These are phyloP conservation scores for Brienomyrus longianalis DNA, from an alignment of 2,113 vertebrate genomes.

Conservation along the genomic window DNA sequence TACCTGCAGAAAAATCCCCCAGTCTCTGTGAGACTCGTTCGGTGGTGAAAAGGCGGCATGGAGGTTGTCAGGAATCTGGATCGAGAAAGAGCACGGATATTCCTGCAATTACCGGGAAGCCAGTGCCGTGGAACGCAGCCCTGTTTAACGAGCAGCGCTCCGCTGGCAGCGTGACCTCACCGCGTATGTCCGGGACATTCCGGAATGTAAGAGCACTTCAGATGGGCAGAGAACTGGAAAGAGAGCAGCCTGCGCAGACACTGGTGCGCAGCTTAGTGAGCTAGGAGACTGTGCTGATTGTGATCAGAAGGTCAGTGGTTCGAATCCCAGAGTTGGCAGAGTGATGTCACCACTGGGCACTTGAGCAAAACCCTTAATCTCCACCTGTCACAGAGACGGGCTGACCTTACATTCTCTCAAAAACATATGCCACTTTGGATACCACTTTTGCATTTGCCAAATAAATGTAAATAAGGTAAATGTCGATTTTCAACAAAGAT, in stretches of 20 bases:
- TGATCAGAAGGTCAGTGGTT: not conserved
- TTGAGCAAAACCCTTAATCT: not conserved
- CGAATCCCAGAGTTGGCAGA: not conserved
- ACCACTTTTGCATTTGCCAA: not conserved
- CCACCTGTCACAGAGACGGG: not conserved
- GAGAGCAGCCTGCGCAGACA: accelerated
- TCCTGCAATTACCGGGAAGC: not conserved
- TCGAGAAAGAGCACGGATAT: not conserved
- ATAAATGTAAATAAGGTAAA: not conserved
- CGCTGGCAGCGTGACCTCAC: not conserved
- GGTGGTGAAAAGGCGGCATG: not conserved
- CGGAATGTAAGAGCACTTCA: not conserved
- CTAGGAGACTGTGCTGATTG: not conserved
- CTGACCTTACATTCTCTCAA: not conserved
- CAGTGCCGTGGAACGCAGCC: not conserved
- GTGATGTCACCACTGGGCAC: not conserved
- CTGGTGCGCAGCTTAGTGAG: not conserved
- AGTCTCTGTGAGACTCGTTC: not conserved
- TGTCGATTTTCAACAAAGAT: not conserved
- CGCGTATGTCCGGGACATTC: not conserved
- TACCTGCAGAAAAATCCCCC: slow-evolving; percentile 17
- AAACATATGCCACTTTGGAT: not conserved
- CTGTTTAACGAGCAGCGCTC: not conserved
- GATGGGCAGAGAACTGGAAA: not conserved
- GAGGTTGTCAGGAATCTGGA: not conserved